Base-by-base conservation (phyloP, 2,888 invertebrate genomes). In the Colostygia pectinataria region DNA sequence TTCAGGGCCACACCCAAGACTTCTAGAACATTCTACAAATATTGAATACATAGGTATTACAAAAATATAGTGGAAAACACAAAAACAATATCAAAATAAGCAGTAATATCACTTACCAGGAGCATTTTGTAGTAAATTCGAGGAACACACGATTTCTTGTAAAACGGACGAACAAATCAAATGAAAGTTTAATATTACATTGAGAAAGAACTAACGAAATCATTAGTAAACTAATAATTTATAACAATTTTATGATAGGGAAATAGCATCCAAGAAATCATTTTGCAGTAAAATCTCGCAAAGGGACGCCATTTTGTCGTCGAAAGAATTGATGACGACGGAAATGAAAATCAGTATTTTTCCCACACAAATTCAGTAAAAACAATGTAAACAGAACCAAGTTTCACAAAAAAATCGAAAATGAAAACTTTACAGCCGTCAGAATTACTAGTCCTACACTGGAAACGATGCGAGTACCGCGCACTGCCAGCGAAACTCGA, bases 301-400 rank as follows among this genome's bases (percentile, higher is more conserved):
- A 85, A 83, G 88, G 81, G 91, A 90, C 91, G 91, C 91, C 91
- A 91, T 91, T 90, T 91, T 91, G 91, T 91, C 86, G 87, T 85
- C 84, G 84, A 85, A 72, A 80, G 86, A 87, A 81, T 86, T 90
- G 90, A 82, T 90, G 90, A 90, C 90, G 90, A 88, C 76, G 82
- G 77, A 86, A 77, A 80, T 75, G 72, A 85, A 86, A 77, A 77
- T 66, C 67, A 68, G 68, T 72, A 77, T 76, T 80, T 86, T 81
- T 72, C 69, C 73, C 66, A 76, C 71, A 72, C 69, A 80, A 80
- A 70, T 76, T 66, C 65, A 61, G 63, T 71, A 71, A 80, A 83
- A 83, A 76, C 63, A 69, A 76, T 66, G 71, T 83, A 85, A 83
- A 84, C 78, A 80, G 69, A 77, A 71, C 66, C 64, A 74, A 75